Base-by-base conservation (phyloP, 2,113 vertebrate genomes). In the Cettia cetti region DNA sequence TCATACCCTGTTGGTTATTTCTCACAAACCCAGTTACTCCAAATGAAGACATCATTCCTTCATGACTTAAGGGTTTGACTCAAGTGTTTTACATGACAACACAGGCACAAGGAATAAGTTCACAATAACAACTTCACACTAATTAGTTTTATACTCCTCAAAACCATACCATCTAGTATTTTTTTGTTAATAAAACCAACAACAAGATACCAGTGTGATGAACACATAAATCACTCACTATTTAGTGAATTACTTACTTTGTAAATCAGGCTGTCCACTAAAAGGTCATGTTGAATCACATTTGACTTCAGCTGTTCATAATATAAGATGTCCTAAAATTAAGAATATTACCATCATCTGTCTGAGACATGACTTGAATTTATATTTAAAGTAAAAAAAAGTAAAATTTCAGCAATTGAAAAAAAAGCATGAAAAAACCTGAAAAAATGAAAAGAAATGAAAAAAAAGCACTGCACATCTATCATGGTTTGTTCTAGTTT, bases 201-300 rank as follows among this genome's bases (percentile, higher is more conserved):
- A 63, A 24, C 4, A 68, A 75, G 12, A 53, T 47, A 69, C 1
- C 18, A 45, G 22, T 53, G 23, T 53, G 52, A 86, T 65, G 21
- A 78, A 3, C 42, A 52, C 13, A 75, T 42, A 82, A 56, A 82
- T 86, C 15, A 53, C 12, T 91, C 47, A 70, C 50, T 49, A 2
- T 22, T 70, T 15, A 44, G 90, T 39, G 47, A 90, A 94, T 79
- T 89, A 97, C 98, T 98, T 97, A 99, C 99, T 98, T 99, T 99
- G 95, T 99, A 99, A 97, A 99, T 99, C 66, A 99, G 98, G 96
- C 98, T 99, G 97, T 99, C 99, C 97, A 99, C 99, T 97, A 99
- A 97, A 97, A 99, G 98, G 95, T 99, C 96, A 9, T 99, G 98
- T 69, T 99, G 99, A 89, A 99, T 99, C 93, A 99, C 99, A 92